phyloP scores from a whole-genome alignment of 2,888 invertebrate species.

The Epinotia bilunana region DNA sequence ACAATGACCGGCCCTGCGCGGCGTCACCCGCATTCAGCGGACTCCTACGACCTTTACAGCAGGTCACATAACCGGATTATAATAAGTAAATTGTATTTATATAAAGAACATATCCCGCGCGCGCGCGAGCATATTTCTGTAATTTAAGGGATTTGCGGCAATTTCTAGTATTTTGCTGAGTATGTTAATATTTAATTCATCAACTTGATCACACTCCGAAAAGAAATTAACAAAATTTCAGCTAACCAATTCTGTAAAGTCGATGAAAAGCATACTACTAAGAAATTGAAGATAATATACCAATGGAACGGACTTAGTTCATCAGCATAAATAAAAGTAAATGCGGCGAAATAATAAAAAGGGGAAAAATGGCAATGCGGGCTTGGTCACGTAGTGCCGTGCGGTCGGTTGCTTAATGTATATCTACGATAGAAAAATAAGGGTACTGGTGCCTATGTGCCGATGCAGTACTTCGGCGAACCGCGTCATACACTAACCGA shows the following conservation, averaged over 20 bases:
- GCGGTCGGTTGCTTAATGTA: constrained; percentile 61
- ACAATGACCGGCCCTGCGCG: no score
- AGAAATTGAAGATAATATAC: constrained; percentile 16
- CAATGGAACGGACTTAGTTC: constrained; percentile 21
- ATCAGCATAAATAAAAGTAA: constrained; percentile 39
- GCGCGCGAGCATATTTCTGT: no score
- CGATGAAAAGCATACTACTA: constrained; percentile 14
- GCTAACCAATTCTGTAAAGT: not conserved
- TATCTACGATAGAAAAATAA: constrained; percentile 49
- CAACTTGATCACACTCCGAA: not conserved
- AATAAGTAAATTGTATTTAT: no score
- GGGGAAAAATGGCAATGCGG: constrained; percentile 52
- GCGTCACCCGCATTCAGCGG: no score
- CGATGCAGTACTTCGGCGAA: constrained; percentile 14
- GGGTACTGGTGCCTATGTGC: constrained; percentile 3
- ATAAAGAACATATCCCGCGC: no score
- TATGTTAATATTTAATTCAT: constrained; percentile 3
- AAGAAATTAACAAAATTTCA: constrained; percentile 14
- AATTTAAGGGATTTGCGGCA: not conserved
- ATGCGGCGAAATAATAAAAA: constrained; percentile 38
- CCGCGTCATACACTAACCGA: constrained; percentile 26
- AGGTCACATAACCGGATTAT: not conserved
- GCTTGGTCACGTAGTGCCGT: constrained; percentile 59
- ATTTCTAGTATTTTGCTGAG: not conserved
- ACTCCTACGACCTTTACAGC: no score